phyloP scores from a whole-genome alignment of 2,888 invertebrate species.

The Caenorhabditis zanzibari region DNA sequence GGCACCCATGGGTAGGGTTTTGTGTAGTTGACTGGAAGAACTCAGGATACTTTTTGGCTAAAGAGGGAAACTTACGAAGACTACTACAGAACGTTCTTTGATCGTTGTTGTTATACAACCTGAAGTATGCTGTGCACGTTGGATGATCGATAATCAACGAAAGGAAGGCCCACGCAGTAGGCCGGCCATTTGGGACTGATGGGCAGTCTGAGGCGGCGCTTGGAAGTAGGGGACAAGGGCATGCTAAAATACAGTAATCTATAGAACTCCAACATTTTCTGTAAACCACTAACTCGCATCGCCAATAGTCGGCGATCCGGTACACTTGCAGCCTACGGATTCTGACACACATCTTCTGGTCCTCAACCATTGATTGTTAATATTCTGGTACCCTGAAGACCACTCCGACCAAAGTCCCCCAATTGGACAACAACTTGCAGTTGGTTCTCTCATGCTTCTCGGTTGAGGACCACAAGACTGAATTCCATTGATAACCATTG shows the following conservation, averaged over 20 bases:
- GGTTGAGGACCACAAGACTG: conserved; percentile 30
- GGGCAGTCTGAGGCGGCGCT: not conserved
- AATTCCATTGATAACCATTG: conserved; percentile 36
- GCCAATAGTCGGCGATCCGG: not conserved
- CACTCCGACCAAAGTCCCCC: conserved; percentile 24
- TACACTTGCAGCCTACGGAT: conserved; percentile 6
- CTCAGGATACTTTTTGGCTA: too few relatives aligned
- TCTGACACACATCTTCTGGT: conserved; percentile 28
- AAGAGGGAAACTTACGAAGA: not conserved
- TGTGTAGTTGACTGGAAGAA: not conserved
- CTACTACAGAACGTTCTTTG: not conserved
- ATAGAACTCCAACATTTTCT: too few relatives aligned
- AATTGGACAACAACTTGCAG: conserved; percentile 11
- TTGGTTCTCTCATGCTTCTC: conserved; percentile 18
- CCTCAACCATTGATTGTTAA: conserved; percentile 8
- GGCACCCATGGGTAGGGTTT: not conserved
- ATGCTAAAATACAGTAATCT: not conserved
- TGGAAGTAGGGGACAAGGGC: conserved; percentile 1
- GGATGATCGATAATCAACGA: not conserved
- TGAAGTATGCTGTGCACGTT: not conserved
- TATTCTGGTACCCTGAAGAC: conserved; percentile 9
- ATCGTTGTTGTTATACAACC: not conserved
- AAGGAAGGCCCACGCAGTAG: not conserved
- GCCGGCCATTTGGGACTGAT: not conserved
- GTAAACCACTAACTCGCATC: not conserved